A percentile compares a stretch with the other conserved stretches of the same genome.
These are phyloP conservation scores for Sebastes cheni DNA, from an alignment of 2,797 vertebrate species.

Conservation along the genomic window DNA sequence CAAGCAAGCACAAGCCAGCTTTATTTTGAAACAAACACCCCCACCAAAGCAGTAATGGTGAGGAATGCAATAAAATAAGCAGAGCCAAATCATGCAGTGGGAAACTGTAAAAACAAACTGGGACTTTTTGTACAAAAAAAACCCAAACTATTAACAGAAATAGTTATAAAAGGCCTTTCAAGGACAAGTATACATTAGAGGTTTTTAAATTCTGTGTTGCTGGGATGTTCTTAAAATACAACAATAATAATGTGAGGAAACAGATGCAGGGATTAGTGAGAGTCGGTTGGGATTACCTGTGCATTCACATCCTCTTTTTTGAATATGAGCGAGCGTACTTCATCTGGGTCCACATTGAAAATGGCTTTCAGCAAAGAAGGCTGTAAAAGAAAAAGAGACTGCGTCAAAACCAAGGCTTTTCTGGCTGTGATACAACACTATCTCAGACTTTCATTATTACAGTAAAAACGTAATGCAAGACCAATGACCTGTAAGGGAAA, in stretches of 20 bases:
- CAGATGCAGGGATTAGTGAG: constrained; percentile 19
- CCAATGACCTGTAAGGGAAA: background rate
- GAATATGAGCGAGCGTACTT: constrained; percentile 97
- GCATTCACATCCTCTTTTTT: constrained; percentile 99
- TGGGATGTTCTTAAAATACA: background rate
- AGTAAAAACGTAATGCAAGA: background rate
- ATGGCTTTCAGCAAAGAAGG: constrained; percentile 98
- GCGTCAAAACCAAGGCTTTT: constrained; percentile 9
- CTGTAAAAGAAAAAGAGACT: constrained; percentile 79
- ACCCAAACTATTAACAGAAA: background rate
- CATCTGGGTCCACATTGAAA: constrained; percentile 98
- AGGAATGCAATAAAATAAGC: constrained; percentile 62
- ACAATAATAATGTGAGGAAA: constrained; percentile 48
- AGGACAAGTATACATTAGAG: constrained; percentile 7
- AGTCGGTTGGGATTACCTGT: constrained; percentile 85
- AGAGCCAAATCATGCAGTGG: constrained; percentile 27
- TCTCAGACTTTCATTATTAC: background rate
- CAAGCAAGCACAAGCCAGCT: constrained; percentile 38
- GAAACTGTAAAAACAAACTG: constrained; percentile 32
- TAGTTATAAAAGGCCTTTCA: constrained; percentile 4
- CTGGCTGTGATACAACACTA: background rate
- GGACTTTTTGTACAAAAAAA: constrained; percentile 18
- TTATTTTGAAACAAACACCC: constrained; percentile 52
- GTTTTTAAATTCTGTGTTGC: constrained; percentile 1
- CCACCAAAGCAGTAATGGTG: constrained; percentile 13